Conservation (phyloP, 2,888 invertebrate genomes). For the Drosophila falleni region DNA sequence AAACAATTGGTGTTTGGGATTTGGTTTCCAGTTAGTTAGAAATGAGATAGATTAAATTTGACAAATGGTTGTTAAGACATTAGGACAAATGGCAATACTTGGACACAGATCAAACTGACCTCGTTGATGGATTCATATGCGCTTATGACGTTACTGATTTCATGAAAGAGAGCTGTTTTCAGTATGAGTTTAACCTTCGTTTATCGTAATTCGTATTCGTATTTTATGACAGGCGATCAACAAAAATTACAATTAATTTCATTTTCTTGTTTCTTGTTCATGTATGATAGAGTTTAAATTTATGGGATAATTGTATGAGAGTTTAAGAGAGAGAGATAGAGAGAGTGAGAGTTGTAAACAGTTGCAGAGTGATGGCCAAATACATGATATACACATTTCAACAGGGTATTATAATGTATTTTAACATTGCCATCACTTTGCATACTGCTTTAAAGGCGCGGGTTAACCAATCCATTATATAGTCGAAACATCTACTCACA, state of each 20-base stretch:
- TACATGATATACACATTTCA: not conserved
- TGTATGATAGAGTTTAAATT: conserved; percentile 23
- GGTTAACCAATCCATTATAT: conserved; percentile 57
- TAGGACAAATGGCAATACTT: conserved; percentile 36
- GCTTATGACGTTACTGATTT: conserved; percentile 79
- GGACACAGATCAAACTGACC: conserved; percentile 77
- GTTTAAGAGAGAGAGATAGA: conserved; percentile 52
- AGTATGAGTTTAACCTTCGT: conserved; percentile 83
- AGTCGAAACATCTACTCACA: conserved; percentile 86
- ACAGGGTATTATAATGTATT: conserved; percentile 2
- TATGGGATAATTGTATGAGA: conserved; percentile 50
- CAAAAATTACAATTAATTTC: conserved; percentile 59
- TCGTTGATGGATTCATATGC: conserved; percentile 75
- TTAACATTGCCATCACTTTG: conserved; percentile 66
- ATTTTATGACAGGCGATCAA: conserved; percentile 55
- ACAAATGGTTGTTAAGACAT: conserved; percentile 24
- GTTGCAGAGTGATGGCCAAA: conserved; percentile 69
- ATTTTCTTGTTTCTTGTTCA: conserved; percentile 3
- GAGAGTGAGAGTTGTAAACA: conserved; percentile 24
- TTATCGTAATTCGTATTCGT: conserved; percentile 52
- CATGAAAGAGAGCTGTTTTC: conserved; percentile 81
- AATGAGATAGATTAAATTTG: conserved; percentile 1
- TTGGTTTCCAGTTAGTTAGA: conserved; percentile 27
- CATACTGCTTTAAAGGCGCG: conserved; percentile 51
- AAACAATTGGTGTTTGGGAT: conserved; percentile 16